Conservation (phyloP, 2,888 invertebrate species). For the Conistra vaccinii region DNA sequence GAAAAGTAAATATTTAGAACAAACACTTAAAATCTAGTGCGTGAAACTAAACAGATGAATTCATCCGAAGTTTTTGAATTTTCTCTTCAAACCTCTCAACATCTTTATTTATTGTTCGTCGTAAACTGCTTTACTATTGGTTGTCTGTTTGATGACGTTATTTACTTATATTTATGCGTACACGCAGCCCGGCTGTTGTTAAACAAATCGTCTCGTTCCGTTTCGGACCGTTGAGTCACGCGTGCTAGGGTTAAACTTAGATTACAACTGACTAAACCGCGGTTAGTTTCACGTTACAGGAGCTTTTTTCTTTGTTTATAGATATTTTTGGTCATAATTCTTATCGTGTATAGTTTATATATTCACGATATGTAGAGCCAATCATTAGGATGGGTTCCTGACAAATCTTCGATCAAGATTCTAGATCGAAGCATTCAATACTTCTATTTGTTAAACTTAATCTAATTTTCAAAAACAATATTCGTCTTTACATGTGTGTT, state of each 20-base stretch:
- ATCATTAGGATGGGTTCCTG: not conserved
- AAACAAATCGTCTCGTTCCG: constrained; percentile 70
- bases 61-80: constrained; percentile 13
- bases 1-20: constrained; percentile 32
- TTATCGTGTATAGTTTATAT: not conserved
- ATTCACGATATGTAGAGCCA: not conserved
- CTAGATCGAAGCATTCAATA: too few relatives aligned
- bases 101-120: constrained; percentile 43
- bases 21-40: constrained; percentile 13
- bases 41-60: constrained; percentile 33
- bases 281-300: constrained; percentile 69
- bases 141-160: constrained; percentile 60
- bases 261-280: constrained; percentile 66
- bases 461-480: too few relatives aligned
- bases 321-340: not conserved
- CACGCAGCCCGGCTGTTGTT: constrained; percentile 69
- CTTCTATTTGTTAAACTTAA: too few relatives aligned
- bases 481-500: not conserved
- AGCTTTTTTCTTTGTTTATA: constrained; percentile 45
- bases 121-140: constrained; percentile 42
- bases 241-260: constrained; percentile 76
- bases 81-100: constrained; percentile 25
- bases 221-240: constrained; percentile 74
- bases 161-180: constrained; percentile 70
- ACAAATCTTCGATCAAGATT: too few relatives aligned